Conservation (phyloP, 2,797 vertebrate species). For the Sandelia bainsii region DNA sequence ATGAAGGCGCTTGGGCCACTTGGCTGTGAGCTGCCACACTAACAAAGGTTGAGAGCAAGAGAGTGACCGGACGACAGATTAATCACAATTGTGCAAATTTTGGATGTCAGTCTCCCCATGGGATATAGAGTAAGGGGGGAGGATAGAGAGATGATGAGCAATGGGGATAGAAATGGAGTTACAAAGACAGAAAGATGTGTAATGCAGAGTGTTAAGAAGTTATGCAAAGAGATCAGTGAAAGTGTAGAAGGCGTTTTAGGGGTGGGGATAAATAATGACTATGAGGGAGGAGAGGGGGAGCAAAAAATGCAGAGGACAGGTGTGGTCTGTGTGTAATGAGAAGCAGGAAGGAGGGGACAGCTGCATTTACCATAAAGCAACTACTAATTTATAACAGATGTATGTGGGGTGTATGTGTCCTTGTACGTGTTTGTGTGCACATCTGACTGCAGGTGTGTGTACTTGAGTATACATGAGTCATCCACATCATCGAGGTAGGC, state of each 20-base stretch:
- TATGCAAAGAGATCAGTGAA: conserved; percentile 51
- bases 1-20: conserved; percentile 61
- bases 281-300: conserved; percentile 16
- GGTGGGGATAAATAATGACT: conserved; percentile 61
- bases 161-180: neutral
- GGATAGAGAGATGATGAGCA: conserved; percentile 37
- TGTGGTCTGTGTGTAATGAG: conserved; percentile 38
- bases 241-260: conserved; percentile 37
- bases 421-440: neutral
- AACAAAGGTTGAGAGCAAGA: conserved; percentile 12
- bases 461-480: conserved; percentile 33
- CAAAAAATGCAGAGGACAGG: conserved; percentile 20
- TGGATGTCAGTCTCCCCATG: conserved; percentile 37
- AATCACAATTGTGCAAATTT: conserved; percentile 73
- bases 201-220: neutral
- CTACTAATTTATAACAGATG: conserved; percentile 55
- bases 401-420: conserved; percentile 21
- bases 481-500: conserved; percentile 37
- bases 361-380: conserved; percentile 65
- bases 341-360: conserved; percentile 40
- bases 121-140: conserved; percentile 20
- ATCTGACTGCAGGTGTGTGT: conserved; percentile 21
- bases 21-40: conserved; percentile 22
- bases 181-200: conserved; percentile 10
- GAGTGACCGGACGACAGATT: conserved; percentile 57